These are phyloP conservation scores for Yponomeuta evonymella DNA, from an alignment of 2,888 invertebrate species.

Conservation along the genomic window DNA sequence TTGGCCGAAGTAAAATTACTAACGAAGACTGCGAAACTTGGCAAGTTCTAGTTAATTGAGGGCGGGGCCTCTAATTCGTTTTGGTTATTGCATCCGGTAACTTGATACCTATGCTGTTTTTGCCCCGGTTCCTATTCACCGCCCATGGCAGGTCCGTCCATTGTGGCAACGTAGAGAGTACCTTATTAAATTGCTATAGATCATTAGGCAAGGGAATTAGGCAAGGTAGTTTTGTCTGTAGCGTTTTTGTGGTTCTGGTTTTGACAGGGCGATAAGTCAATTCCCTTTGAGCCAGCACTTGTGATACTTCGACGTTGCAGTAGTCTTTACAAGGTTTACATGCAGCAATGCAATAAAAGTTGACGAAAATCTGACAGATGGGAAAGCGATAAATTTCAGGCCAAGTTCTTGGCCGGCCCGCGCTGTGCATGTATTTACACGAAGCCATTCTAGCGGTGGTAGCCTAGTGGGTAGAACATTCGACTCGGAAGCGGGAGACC, in stretches of 20 bases:
- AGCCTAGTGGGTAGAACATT: too few relatives aligned
- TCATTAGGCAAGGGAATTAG: not conserved
- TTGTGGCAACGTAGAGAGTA: not conserved
- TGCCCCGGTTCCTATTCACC: not conserved
- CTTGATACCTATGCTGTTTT: constrained; percentile 21
- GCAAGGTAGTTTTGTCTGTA: not conserved
- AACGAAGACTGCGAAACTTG: too few relatives aligned
- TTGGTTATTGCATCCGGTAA: not conserved
- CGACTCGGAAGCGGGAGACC: too few relatives aligned
- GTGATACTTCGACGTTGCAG: not conserved
- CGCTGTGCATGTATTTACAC: too few relatives aligned
- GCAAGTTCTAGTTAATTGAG: too few relatives aligned
- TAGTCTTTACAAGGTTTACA: not conserved
- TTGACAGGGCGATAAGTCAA: not conserved
- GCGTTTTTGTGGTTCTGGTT: not conserved
- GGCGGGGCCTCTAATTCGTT: too few relatives aligned
- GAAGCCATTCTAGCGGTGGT: too few relatives aligned
- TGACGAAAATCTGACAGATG: not conserved
- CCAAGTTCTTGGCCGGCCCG: too few relatives aligned
- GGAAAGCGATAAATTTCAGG: not conserved
- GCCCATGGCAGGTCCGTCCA: not conserved
- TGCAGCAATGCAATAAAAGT: not conserved
- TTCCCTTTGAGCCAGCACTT: not conserved
- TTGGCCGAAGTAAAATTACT: too few relatives aligned
- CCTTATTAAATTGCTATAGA: not conserved